Base-by-base conservation (phyloP, 1,140 invertebrate species). In the Drosophila orena region DNA sequence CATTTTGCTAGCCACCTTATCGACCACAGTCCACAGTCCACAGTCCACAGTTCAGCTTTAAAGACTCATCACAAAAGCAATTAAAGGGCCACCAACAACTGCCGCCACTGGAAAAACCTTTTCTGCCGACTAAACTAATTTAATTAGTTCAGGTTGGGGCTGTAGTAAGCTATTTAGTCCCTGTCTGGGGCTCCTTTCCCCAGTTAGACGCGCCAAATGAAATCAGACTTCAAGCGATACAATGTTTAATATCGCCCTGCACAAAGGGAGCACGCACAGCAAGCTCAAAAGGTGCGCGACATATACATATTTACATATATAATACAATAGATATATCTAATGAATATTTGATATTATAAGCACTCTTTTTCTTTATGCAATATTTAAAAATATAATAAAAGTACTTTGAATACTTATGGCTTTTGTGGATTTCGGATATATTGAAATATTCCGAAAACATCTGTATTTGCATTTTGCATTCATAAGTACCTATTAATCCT, bases 191-290 rank as follows among this genome's bases (percentile, higher is more conserved):
- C n/a, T 42, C 77, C 43, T 65, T 74, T 44, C 57, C 46, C 62
- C 66, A 58, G 61, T 74, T 66, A 68, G 69, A 73, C 52, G 59
- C 80, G 61, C 44, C 49, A 77, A 80, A 84, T 84, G 77, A 77
- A 84, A 84, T 84, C 81, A 77, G 76, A 79, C 74, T 60, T 83
- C 57, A 30, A 74, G 61, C 75, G 55, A 52, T 53, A 81, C 81
- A 81, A 65, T 81, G 65, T 81, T 75, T 74, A 77, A 73, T 68
- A 79, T 69, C 56, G 66, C 72, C 57, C 46, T 40, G 34, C 46
- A 44, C 62, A 77, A 14, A 50, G 43, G 37, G 44, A 40, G 49
- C 22, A 59, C 44, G 30, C 53, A 71, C 53, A 40, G 24, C 47
- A 10, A 12, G 10, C 4, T 22, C n/a, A 20, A 37, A 74, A 78